Base-by-base conservation (phyloP, 2,797 vertebrate species). In the Lutjanus campechanus region DNA sequence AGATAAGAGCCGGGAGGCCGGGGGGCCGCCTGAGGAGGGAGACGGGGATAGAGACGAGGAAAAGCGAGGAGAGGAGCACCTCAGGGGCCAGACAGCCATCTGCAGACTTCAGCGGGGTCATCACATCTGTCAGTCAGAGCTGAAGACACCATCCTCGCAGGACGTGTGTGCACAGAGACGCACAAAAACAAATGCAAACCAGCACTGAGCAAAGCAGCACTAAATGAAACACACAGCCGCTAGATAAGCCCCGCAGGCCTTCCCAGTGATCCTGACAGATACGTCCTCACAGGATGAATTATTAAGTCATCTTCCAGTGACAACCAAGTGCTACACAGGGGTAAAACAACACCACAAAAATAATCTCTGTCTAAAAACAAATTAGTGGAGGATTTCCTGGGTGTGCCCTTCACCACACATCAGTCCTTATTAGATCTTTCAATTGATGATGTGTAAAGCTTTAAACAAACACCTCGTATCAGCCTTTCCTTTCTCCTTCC, bases 1-100 rank as follows among this genome's bases (percentile, higher is more conserved):
- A 93, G 93, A 94, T 93, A 93, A 92, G 91, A 90, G 82, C 76
- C 71, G 87, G 88, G 84, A 75, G 86, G 84, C 81, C 19, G 44
- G 63, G 85, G 81, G 88, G 84, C 53, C 70, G 72, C 78, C 68
- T 58, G 29, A 73, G 69, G 72, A 80, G 82, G 72, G 77, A 83
- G 81, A 85, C 68, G 0, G 76, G 76, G 82, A 66, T 41, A 75
- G 69, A 70, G 81, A 79, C 62, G 81, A 87, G 76, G 68, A 82
- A 82, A 76, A 84, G 77, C 59, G 44, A 89, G 75, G 74, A 79
- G 77, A 75, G 81, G 72, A 88, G 90, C 86, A 85, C 86, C 91
- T 91, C 77, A 56, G 90, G 91, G 93, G 86, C 90, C 84, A 92
- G 88, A 89, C 90, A 77, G 83, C 79, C 77, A 91, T 89, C 88